Percentiles rank a stretch among this genome's conserved stretches.
These are phyloP conservation scores for Zaprionus vittiger DNA, from an alignment of 1,140 invertebrate species.

Conservation along the genomic window DNA sequence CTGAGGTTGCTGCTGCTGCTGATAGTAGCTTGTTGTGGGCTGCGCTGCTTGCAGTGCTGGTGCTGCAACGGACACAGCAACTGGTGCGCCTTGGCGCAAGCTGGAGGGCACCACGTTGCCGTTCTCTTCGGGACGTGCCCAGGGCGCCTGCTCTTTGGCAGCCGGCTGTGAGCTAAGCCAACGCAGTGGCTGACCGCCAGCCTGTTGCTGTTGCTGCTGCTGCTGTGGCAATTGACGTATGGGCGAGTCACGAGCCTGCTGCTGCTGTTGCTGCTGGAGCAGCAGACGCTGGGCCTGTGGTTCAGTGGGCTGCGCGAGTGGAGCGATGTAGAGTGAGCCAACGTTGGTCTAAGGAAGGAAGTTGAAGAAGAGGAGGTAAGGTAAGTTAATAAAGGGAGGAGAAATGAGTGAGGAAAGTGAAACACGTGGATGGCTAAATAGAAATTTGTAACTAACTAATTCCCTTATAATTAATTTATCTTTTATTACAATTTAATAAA, in stretches of 20 bases:
- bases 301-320: constrained; percentile 72
- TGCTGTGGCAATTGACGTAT: constrained; percentile 69
- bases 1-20: constrained; percentile 32
- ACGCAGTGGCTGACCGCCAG: constrained; percentile 58
- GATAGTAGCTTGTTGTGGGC: constrained; percentile 41
- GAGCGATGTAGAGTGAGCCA: constrained; percentile 81
- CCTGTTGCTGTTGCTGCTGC: constrained; percentile 55
- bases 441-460: neutral
- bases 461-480: neutral
- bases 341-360: constrained; percentile 66
- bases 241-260: constrained; percentile 71
- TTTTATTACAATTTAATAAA: neutral
- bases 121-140: constrained; percentile 79
- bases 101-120: constrained; percentile 77
- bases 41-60: constrained; percentile 28
- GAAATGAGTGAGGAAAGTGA: too few species aligned
- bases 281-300: constrained; percentile 75
- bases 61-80: constrained; percentile 9
- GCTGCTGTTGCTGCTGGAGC: constrained; percentile 70
- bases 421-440: too few species aligned
- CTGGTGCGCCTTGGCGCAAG: constrained; percentile 46
- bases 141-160: constrained; percentile 74
- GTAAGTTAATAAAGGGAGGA: neutral
- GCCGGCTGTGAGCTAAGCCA: constrained; percentile 75
- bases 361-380: neutral